A percentile compares a stretch with the other conserved stretches of the same genome.
Conservation (phyloP, 2,888 invertebrate species). For the Fragum sueziense region DNA sequence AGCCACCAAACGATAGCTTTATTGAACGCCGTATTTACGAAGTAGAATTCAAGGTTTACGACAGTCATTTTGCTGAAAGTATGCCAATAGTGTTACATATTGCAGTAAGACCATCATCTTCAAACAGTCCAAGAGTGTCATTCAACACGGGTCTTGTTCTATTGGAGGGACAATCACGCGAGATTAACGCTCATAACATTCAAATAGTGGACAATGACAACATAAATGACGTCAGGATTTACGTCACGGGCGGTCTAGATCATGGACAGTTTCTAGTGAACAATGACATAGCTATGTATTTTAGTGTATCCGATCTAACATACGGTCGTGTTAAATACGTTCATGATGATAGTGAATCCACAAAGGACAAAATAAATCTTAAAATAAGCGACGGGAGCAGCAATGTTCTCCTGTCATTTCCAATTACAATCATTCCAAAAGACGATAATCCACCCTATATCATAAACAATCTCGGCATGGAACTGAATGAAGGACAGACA, state of each 20-base stretch:
- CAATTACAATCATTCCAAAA: conserved; percentile 80
- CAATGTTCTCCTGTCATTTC: conserved; percentile 77
- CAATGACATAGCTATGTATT: conserved; percentile 72
- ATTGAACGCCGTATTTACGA: conserved; percentile 76
- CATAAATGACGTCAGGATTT: conserved; percentile 74
- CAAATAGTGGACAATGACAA: conserved; percentile 81
- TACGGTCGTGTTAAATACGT: conserved; percentile 75
- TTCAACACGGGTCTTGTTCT: conserved; percentile 78
- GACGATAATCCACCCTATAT: conserved; percentile 81
- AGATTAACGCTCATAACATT: conserved; percentile 73
- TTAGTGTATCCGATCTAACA: conserved; percentile 76
- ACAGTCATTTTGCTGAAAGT: conserved; percentile 79
- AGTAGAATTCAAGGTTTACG: conserved; percentile 78
- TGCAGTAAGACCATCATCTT: conserved; percentile 78
- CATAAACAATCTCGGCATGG: conserved; percentile 78
- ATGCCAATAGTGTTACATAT: conserved; percentile 79
- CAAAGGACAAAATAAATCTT: conserved; percentile 77
- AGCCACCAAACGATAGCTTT: conserved; percentile 77
- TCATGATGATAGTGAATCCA: conserved; percentile 79
- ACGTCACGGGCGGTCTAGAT: conserved; percentile 78
- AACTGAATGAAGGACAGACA: conserved; percentile 78
- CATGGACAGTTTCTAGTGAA: conserved; percentile 78
- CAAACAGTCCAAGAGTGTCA: conserved; percentile 77
- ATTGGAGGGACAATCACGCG: conserved; percentile 80
- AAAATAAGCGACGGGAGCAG: conserved; percentile 79